A percentile compares a stretch with the other conserved stretches of the same genome.
Evolutionary conservation across 2,113 vertebrate species (phyloP).

Genomic region (Plecturocebus donacophilus): DNA sequence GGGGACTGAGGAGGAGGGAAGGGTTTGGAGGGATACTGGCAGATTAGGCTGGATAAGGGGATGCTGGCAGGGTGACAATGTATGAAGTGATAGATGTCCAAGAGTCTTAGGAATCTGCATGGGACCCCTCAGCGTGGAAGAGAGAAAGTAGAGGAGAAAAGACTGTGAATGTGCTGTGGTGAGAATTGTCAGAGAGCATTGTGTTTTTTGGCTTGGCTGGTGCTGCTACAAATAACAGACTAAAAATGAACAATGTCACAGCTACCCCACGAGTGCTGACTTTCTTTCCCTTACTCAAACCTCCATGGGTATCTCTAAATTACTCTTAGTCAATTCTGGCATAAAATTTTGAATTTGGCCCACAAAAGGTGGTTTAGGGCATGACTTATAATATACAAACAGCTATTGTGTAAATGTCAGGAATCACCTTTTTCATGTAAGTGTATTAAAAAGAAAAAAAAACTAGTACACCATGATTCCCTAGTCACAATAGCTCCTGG

Average conservation of each 20-base stretch:
- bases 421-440: neutral
- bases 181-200: neutral
- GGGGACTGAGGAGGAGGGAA: neutral
- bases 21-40: neutral
- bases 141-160: neutral
- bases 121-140: neutral
- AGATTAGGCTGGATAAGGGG: neutral
- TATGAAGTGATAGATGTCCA: neutral
- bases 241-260: neutral
- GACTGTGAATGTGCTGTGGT: neutral
- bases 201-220: neutral
- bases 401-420: constrained; percentile 45
- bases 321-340: neutral
- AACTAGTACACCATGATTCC: neutral
- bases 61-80: no score
- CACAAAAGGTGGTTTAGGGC: neutral
- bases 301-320: neutral
- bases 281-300: neutral
- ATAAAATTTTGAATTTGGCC: neutral
- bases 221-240: neutral
- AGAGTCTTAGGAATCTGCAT: neutral
- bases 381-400: neutral
- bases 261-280: neutral
- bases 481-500: neutral
- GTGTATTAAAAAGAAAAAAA: neutral